These are phyloP conservation scores for Sebastes minor DNA, from an alignment of 2,797 vertebrate species.

Conservation along the genomic window DNA sequence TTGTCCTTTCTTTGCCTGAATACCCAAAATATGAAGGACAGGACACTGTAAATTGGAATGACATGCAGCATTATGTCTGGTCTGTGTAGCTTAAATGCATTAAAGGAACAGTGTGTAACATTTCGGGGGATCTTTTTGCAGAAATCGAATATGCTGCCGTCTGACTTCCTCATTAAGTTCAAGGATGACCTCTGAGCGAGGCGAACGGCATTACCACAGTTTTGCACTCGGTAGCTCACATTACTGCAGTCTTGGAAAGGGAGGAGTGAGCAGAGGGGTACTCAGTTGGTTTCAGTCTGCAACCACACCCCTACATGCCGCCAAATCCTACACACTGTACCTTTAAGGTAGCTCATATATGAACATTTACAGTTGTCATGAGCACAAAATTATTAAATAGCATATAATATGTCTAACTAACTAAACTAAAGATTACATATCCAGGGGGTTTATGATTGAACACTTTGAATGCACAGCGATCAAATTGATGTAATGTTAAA, in stretches of 20 bases:
- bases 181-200: neutral
- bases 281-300: too few species aligned
- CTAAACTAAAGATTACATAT: neutral
- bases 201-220: neutral
- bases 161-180: neutral
- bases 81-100: neutral
- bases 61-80: neutral
- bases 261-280: too few species aligned
- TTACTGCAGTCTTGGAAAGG: too few species aligned
- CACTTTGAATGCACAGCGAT: neutral
- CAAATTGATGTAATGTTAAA: too few species aligned
- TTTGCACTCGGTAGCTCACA: too few species aligned
- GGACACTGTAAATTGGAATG: neutral
- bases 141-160: neutral
- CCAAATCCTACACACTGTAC: neutral
- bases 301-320: too few species aligned
- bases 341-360: neutral
- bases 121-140: neutral
- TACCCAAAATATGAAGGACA: neutral
- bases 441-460: neutral
- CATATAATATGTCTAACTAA: neutral
- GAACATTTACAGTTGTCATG: neutral
- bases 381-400: neutral
- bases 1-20: conserved; percentile 8
- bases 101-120: neutral